phyloP scores from a whole-genome alignment of 2,888 invertebrate genomes.

The Andricus quercusramuli region DNA sequence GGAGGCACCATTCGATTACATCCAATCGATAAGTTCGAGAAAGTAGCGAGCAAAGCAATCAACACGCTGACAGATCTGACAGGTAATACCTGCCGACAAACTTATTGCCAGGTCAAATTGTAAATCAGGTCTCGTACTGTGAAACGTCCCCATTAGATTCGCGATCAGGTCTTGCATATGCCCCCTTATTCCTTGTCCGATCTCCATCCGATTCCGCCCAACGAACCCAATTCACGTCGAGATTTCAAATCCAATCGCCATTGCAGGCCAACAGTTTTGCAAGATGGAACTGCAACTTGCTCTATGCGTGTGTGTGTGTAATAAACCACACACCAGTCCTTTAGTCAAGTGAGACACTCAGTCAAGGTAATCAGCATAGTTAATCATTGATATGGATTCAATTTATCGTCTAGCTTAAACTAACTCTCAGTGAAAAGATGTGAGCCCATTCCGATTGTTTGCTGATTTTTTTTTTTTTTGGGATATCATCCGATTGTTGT shows the following conservation, averaged over 20 bases:
- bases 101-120: constrained; percentile 68
- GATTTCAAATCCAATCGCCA: constrained; percentile 59
- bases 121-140: constrained; percentile 64
- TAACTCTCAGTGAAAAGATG: no score
- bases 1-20: constrained; percentile 35
- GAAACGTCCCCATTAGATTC: constrained; percentile 64
- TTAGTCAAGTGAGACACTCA: no score
- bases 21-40: constrained; percentile 61
- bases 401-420: no score
- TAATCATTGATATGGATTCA: no score
- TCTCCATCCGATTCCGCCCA: not conserved
- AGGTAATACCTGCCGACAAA: constrained; percentile 67
- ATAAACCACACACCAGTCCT: no score
- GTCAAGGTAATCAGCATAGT: no score
- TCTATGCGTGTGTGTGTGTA: not conserved
- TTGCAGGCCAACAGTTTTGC: constrained; percentile 25
- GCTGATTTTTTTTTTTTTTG: no score
- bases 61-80: constrained; percentile 60
- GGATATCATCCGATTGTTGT: no score
- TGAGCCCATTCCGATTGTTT: no score
- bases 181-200: constrained; percentile 1
- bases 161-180: constrained; percentile 36
- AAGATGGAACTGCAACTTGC: not conserved
- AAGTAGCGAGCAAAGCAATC: constrained; percentile 63
- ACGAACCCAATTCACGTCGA: constrained; percentile 54